Evolutionary conservation across 2,113 vertebrate species (phyloP).

Genomic region (Pica pica): DNA sequence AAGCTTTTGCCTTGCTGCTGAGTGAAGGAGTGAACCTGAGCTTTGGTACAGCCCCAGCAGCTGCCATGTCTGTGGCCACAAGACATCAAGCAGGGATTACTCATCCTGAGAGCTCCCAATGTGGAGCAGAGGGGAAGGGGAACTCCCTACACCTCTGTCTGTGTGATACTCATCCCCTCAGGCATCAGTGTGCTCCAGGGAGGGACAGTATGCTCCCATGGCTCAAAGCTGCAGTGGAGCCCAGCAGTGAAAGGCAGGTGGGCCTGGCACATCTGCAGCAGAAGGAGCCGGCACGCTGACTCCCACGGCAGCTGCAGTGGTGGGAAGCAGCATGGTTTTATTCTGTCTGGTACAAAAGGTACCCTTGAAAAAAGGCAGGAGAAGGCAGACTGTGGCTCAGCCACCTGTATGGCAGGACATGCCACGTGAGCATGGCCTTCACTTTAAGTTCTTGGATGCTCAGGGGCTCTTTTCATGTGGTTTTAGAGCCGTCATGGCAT

Average conservation of each 20-base stretch:
- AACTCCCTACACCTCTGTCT: neutral
- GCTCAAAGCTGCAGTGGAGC: neutral
- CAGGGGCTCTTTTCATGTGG: rapidly evolving
- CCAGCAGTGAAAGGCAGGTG: neutral
- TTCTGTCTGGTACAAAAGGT: neutral
- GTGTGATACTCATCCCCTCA: rapidly evolving
- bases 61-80: neutral
- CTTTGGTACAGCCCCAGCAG: neutral
- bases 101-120: neutral
- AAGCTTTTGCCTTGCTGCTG: neutral
- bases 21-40: neutral
- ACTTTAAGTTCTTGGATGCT: neutral
- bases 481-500: neutral
- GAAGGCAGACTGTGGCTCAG: neutral
- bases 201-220: rapidly evolving
- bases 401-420: neutral
- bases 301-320: neutral
- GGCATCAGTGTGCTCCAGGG: neutral
- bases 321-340: neutral
- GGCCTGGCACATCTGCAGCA: neutral
- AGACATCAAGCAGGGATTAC: neutral
- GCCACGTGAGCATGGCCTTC: neutral
- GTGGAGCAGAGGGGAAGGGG: neutral
- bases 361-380: neutral
- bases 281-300: neutral